Evolutionary conservation across 2,888 invertebrate genomes (phyloP).

Genomic region (Nudaria mundana): DNA sequence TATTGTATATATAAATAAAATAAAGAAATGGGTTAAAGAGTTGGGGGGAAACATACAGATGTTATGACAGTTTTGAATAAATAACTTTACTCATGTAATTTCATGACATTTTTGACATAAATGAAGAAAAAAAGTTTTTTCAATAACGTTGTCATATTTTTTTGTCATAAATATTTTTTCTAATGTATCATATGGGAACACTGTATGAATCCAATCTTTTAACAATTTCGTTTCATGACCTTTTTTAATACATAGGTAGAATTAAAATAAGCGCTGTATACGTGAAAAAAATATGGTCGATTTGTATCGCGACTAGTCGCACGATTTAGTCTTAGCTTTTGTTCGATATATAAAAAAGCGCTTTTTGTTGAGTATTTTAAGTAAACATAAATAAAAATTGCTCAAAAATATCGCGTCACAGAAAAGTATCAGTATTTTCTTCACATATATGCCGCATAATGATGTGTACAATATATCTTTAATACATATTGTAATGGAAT

Average conservation of each 20-base stretch:
- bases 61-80: slow-evolving; percentile 36
- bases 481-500: slow-evolving; percentile 45
- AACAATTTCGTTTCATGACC: slow-evolving; percentile 11
- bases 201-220: slow-evolving; percentile 10
- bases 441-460: slow-evolving; percentile 22
- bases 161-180: slow-evolving; percentile 15
- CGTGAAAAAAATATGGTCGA: slow-evolving; percentile 6
- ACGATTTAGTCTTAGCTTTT: slow-evolving; percentile 18
- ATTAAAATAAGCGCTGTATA: slow-evolving; percentile 22
- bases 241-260: slow-evolving; percentile 30
- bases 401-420: slow-evolving; percentile 21
- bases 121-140: too few species aligned
- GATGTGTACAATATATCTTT: slow-evolving; percentile 43
- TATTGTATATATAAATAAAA: slow-evolving; percentile 56
- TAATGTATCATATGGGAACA: slow-evolving; percentile 12
- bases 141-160: too few species aligned
- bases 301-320: slow-evolving; percentile 21
- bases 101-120: slow-evolving; percentile 22
- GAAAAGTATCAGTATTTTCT: slow-evolving; percentile 8
- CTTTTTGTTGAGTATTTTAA: too few species aligned
- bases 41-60: slow-evolving; percentile 24
- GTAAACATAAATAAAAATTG: slow-evolving; percentile 24
- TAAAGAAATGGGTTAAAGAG: slow-evolving; percentile 41
- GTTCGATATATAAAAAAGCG: slow-evolving; percentile 10
- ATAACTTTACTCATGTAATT: slow-evolving; percentile 42